Base-by-base conservation (phyloP, 2,797 vertebrate species). In the Kryptolebias ocellatus region DNA sequence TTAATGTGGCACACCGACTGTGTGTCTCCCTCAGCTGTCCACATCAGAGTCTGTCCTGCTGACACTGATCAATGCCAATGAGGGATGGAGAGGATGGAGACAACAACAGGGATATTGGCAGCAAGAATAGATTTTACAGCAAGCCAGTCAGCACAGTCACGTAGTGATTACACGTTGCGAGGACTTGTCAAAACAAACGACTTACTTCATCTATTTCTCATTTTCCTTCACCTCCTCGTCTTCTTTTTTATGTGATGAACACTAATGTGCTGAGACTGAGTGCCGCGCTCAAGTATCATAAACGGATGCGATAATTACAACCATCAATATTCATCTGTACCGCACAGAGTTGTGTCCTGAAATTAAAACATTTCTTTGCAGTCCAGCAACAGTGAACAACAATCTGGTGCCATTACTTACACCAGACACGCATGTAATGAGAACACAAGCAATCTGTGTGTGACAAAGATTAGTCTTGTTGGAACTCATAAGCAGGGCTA, bases 101-200 rank as follows among this genome's bases (percentile, higher is more conserved):
- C 74, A 81, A 77, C 76, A 80, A 78, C 74, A 59, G n/a, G 24
- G 63, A n/a, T 82, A 87, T 78, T 81, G 87, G 88, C 85, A 75
- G 63, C 72, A 44, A 49, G 16, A 77, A 81, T 75, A 20, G 74
- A 79, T 87, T 81, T 81, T 46, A 74, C 68, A 68, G 76, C 58
- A 83, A 73, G 66, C 47, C 63, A 42, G 72, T 75, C 59, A 52
- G 66, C 64, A 20, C 64, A 67, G 51, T 58, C 1, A 49, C 68
- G 58, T 20, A 34, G 34, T 57, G 63, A 84, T 78, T 77, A 56
- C 39, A 53, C 60, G 39, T 60, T 60, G 55, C 66, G 60, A 50
- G 47, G 60, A 67, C 67, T 53, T 84, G 87, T 89, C 87, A 78
- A 64, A 79, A 64, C 14, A 68, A 84, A 87, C 81, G 39, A 78